phyloP scores from a whole-genome alignment of 2,113 vertebrate genomes.

The Prochilodus magdalenae region DNA sequence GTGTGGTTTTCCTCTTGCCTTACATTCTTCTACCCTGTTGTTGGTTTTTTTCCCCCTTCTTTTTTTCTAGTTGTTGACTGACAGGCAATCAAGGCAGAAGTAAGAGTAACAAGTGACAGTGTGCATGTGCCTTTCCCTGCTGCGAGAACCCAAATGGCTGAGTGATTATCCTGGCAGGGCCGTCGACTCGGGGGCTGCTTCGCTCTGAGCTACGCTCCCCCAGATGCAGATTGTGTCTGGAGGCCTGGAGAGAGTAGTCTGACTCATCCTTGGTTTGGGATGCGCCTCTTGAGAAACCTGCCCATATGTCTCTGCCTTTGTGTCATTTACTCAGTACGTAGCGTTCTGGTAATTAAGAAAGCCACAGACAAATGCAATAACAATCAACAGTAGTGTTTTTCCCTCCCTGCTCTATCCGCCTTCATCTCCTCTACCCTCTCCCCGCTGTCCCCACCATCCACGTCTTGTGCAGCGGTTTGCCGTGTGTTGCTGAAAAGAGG shows the following conservation, averaged over 20 bases:
- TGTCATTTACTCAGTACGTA: constrained; percentile 68
- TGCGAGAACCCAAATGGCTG: constrained; percentile 53
- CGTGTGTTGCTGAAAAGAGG: neutral
- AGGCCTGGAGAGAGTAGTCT: constrained; percentile 68
- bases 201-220: neutral
- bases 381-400: constrained; percentile 44
- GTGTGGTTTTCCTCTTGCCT: neutral
- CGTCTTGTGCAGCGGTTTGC: neutral
- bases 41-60: neutral
- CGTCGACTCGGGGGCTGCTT: constrained; percentile 54
- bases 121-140: constrained; percentile 13
- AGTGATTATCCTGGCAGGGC: constrained; percentile 56
- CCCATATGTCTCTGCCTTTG: constrained; percentile 69
- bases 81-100: constrained; percentile 30
- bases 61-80: constrained; percentile 2
- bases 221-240: constrained; percentile 68
- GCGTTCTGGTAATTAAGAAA: constrained; percentile 74
- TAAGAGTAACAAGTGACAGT: constrained; percentile 22
- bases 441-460: neutral
- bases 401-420: constrained; percentile 20
- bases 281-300: constrained; percentile 61
- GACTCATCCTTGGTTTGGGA: constrained; percentile 66
- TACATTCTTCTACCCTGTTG: neutral
- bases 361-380: constrained; percentile 68
- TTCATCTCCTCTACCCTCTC: constrained; percentile 4